Conservation (phyloP, 1,140 invertebrate genomes). For the Drosophila sechellia region DNA sequence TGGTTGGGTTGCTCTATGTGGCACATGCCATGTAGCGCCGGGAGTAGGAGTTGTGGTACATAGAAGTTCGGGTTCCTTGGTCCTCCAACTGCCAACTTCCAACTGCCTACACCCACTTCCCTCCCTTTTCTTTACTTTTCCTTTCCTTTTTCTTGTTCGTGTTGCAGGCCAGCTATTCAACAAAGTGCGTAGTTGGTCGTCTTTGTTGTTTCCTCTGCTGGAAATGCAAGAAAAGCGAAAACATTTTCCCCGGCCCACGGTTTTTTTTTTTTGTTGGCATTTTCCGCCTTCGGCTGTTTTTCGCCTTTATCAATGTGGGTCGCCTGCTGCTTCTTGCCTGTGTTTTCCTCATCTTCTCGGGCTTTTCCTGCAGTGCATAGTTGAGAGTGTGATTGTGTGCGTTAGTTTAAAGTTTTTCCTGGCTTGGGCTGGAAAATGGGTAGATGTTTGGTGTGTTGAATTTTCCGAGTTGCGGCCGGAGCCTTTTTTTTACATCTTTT, state of each 20-base stretch:
- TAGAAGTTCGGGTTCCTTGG: constrained; percentile 34
- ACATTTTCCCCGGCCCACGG: constrained; percentile 10
- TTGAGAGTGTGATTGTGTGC: constrained; percentile 44
- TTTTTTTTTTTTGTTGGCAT: constrained; percentile 25
- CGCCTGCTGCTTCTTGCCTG: constrained; percentile 43
- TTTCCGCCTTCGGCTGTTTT: constrained; percentile 25
- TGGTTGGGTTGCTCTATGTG: constrained; percentile 30
- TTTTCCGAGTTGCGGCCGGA: constrained; percentile 43
- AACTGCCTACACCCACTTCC: neutral
- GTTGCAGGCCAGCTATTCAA: constrained; percentile 54
- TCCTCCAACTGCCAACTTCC: neutral
- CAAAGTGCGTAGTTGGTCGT: constrained; percentile 69
- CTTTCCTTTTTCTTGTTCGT: constrained; percentile 6
- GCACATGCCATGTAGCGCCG: constrained; percentile 26
- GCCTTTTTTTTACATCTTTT: neutral
- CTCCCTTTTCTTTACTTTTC: neutral
- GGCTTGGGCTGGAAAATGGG: constrained; percentile 1
- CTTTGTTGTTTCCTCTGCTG: constrained; percentile 38
- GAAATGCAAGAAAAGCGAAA: constrained; percentile 48
- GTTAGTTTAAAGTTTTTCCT: constrained; percentile 69
- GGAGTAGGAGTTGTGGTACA: constrained; percentile 17
- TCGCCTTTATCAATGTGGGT: constrained; percentile 66
- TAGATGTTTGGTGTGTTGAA: neutral
- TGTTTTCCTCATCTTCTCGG: constrained; percentile 33
- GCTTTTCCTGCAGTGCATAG: constrained; percentile 63